Evolutionary conservation across 2,888 invertebrate species (phyloP).

Genomic region (Drosophila cyrtoloma): DNA sequence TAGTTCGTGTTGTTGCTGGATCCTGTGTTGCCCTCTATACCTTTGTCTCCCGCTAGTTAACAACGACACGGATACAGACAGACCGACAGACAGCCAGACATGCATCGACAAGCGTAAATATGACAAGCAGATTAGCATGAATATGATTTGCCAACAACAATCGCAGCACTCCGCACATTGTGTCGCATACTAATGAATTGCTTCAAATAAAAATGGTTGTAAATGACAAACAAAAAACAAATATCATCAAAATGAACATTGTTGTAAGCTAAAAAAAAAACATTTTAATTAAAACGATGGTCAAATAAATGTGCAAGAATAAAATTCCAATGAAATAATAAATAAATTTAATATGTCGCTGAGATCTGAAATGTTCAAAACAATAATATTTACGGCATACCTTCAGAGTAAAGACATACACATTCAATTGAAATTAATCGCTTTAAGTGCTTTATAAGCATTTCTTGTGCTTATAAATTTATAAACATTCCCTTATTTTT

Average conservation of each 20-base stretch:
- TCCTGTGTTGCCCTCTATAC: background rate
- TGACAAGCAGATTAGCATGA: slow-evolving; percentile 28
- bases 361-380: background rate
- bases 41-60: slow-evolving; percentile 13
- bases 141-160: slow-evolving; percentile 11
- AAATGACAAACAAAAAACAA: background rate
- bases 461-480: background rate
- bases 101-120: slow-evolving; percentile 14
- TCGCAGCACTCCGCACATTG: background rate
- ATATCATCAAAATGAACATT: background rate
- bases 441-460: background rate
- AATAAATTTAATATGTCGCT: background rate
- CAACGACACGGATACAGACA: slow-evolving; percentile 3
- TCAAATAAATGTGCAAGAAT: background rate
- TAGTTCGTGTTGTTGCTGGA: background rate
- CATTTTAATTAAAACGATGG: background rate
- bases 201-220: background rate
- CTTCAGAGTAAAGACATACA: background rate
- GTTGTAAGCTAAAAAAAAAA: background rate
- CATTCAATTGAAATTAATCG: background rate
- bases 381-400: background rate
- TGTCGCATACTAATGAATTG: background rate
- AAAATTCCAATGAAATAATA: background rate
- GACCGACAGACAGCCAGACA: background rate
- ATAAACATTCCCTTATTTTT: background rate